Percentiles rank a stretch among this genome's conserved stretches.
phyloP scores from a whole-genome alignment of 2,113 vertebrate genomes.

The Stigmatopora argus region DNA sequence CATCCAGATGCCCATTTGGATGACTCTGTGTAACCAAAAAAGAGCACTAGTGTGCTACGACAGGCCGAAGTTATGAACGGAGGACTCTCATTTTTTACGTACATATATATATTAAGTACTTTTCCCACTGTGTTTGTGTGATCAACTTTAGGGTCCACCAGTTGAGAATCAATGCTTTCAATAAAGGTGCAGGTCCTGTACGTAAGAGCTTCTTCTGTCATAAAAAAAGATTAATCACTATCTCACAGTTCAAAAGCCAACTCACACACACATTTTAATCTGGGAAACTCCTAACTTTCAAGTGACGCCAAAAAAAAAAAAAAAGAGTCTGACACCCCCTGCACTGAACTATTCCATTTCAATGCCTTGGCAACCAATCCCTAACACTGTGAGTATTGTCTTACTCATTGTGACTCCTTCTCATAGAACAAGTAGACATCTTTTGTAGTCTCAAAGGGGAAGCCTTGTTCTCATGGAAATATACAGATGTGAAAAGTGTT shows the following conservation, averaged over 20 bases:
- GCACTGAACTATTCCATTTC: slow-evolving; percentile 1
- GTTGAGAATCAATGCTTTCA: not conserved
- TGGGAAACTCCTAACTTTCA: too few relatives aligned
- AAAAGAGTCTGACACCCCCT: not conserved
- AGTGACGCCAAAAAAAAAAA: too few relatives aligned
- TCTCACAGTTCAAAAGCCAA: slow-evolving; percentile 37
- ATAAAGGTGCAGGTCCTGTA: not conserved
- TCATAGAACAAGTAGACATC: slow-evolving; percentile 32
- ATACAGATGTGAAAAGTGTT: slow-evolving; percentile 18
- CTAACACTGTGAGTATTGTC: slow-evolving; percentile 40
- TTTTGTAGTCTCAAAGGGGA: slow-evolving; percentile 55
- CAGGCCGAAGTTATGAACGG: not conserved
- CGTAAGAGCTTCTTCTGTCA: slow-evolving; percentile 1
- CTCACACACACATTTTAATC: slow-evolving; percentile 12
- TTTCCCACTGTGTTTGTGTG: not conserved
- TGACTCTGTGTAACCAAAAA: not conserved
- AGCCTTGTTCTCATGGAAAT: slow-evolving; percentile 60
- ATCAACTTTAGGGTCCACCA: not conserved
- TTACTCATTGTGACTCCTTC: slow-evolving; percentile 31
- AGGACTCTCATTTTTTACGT: not conserved
- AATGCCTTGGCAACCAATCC: slow-evolving; percentile 27
- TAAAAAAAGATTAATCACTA: slow-evolving; percentile 44
- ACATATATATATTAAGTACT: too few relatives aligned
- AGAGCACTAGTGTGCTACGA: too few relatives aligned
- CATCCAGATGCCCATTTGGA: not conserved